phyloP scores from a whole-genome alignment of 2,113 vertebrate species.

The Neodon shergylaensis region DNA sequence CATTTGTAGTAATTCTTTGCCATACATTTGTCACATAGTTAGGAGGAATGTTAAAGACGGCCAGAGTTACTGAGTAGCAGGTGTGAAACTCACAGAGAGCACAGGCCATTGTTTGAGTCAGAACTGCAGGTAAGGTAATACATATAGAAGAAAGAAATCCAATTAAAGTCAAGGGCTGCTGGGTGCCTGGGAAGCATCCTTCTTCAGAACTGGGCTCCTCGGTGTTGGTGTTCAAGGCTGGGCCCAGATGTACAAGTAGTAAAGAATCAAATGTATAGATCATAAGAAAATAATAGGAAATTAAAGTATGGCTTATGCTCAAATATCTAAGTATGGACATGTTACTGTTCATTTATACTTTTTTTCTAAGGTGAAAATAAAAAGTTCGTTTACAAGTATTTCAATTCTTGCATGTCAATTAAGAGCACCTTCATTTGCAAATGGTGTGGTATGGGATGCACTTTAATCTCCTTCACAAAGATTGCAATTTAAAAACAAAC shows the following conservation, averaged over 20 bases:
- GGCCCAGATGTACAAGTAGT: not conserved
- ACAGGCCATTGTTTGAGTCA: not conserved
- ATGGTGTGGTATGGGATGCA: not conserved
- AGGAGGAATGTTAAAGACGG: slow-evolving; percentile 45
- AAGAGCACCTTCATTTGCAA: slow-evolving; percentile 24
- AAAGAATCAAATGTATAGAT: slow-evolving; percentile 33
- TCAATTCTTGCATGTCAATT: slow-evolving; percentile 30
- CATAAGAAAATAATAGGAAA: not conserved
- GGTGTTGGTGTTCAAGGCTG: not conserved
- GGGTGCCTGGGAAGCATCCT: not conserved
- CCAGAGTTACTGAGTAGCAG: slow-evolving; percentile 30
- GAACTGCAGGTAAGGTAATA: not conserved
- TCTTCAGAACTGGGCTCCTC: slow-evolving; percentile 4
- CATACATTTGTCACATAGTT: slow-evolving; percentile 46
- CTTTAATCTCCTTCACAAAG: slow-evolving; percentile 15
- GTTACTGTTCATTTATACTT: not conserved
- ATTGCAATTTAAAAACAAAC: not conserved
- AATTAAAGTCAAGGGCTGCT: not conserved
- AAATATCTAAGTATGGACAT: not conserved
- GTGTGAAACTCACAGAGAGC: slow-evolving; percentile 24
- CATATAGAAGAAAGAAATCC: not conserved
- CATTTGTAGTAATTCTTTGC: slow-evolving; percentile 26
- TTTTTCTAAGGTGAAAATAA: slow-evolving; percentile 60
- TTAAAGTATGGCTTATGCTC: slow-evolving; percentile 9
- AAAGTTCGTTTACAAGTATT: not conserved